Percentiles rank a stretch among this genome's conserved stretches.
Evolutionary conservation across 2,888 invertebrate species (phyloP).

Genomic region (Caenorhabditis becei): DNA sequence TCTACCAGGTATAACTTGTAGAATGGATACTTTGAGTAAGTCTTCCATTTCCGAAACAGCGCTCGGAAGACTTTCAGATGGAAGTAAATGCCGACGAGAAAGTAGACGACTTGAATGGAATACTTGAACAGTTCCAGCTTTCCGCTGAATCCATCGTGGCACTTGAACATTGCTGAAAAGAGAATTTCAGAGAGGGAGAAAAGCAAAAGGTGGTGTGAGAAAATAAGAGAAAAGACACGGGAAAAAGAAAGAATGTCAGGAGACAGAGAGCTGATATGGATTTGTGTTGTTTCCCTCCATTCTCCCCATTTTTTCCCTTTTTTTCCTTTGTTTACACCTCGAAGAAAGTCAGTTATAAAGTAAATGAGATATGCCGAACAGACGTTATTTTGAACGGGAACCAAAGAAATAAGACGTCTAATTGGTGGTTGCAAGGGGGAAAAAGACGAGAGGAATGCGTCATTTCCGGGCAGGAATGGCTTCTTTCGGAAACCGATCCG

Average conservation of each 20-base stretch:
- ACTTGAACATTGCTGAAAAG: conserved; percentile 17
- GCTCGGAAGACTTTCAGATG: conserved; percentile 9
- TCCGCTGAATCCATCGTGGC: conserved; percentile 32
- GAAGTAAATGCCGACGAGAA: conserved; percentile 23
- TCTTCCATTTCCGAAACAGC: conserved; percentile 11
- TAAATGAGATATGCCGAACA: background rate
- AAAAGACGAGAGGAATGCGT: conserved; percentile 1
- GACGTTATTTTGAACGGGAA: background rate
- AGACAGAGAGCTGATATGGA: conserved; percentile 1
- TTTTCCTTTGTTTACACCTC: background rate
- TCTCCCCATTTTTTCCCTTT: background rate
- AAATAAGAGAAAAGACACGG: background rate
- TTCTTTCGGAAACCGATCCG: conserved; percentile 29
- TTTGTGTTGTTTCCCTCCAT: conserved; percentile 2
- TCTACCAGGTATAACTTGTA: conserved; percentile 23
- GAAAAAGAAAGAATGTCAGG: background rate
- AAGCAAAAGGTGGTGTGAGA: background rate
- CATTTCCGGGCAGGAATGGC: conserved; percentile 37
- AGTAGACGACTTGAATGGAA: conserved; percentile 25
- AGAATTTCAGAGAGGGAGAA: background rate
- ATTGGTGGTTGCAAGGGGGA: background rate
- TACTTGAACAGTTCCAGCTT: conserved; percentile 38
- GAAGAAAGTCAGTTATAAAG: background rate
- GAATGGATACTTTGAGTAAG: conserved; percentile 32
- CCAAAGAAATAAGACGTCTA: background rate